These are phyloP conservation scores for Syrphus vitripennis DNA, from an alignment of 2,888 invertebrate genomes.

Conservation along the genomic window DNA sequence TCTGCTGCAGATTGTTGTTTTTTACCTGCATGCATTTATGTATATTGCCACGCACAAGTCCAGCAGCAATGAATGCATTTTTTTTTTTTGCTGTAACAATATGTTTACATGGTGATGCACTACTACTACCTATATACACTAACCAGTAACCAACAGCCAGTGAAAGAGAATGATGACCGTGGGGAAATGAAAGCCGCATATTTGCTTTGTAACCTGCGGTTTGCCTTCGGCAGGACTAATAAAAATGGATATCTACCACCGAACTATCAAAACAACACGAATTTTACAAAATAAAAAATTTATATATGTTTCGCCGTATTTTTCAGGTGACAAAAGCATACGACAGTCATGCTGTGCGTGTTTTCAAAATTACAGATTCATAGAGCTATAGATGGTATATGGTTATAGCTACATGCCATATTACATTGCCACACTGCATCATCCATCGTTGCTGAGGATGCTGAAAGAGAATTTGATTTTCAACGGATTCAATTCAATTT, in stretches of 20 bases:
- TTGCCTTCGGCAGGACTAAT: slow-evolving; percentile 15
- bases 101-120: slow-evolving; percentile 20
- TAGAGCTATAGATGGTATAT: too few species aligned
- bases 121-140: neutral
- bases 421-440: neutral
- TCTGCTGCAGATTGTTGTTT: neutral
- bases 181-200: slow-evolving; percentile 23
- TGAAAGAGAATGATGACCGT: neutral
- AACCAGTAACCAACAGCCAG: neutral
- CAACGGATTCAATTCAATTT: neutral
- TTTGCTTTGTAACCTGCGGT: slow-evolving; percentile 51
- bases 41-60: neutral
- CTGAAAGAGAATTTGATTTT: slow-evolving; percentile 28
- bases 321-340: slow-evolving; percentile 35
- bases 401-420: neutral
- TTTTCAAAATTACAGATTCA: slow-evolving; percentile 20
- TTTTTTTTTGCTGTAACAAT: neutral
- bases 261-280: slow-evolving; percentile 4
- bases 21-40: too few species aligned
- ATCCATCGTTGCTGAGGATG: neutral
- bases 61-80: neutral
- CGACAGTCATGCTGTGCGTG: slow-evolving; percentile 1
- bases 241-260: slow-evolving; percentile 24
- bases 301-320: neutral
- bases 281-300: slow-evolving; percentile 8